Conservation (phyloP, 2,888 invertebrate genomes). For the Pollenia angustigena region DNA sequence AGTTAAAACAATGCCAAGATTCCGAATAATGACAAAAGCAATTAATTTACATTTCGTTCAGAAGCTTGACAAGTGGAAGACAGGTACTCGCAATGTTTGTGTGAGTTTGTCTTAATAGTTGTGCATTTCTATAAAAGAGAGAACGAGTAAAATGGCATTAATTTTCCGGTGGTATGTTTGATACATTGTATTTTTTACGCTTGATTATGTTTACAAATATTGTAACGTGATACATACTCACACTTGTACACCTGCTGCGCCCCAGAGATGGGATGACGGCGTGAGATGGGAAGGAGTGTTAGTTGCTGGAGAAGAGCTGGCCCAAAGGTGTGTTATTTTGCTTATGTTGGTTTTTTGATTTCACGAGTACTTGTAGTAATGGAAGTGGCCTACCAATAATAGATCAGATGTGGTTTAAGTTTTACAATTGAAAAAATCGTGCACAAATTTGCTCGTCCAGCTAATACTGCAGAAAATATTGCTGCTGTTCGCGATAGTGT, state of each 20-base stretch:
- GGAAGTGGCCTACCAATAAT: too few relatives aligned
- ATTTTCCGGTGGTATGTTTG: slow-evolving; percentile 31
- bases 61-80: slow-evolving; percentile 61
- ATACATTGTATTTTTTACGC: slow-evolving; percentile 44
- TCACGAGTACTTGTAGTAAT: too few relatives aligned
- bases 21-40: slow-evolving; percentile 83
- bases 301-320: too few relatives aligned
- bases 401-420: too few relatives aligned
- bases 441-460: too few relatives aligned
- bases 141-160: slow-evolving; percentile 14
- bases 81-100: slow-evolving; percentile 63
- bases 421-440: too few relatives aligned
- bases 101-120: background rate
- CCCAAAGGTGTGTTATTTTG: too few relatives aligned
- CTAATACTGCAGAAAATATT: too few relatives aligned
- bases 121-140: slow-evolving; percentile 13
- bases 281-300: too few relatives aligned
- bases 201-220: slow-evolving; percentile 82
- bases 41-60: slow-evolving; percentile 81
- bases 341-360: too few relatives aligned
- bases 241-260: background rate
- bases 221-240: slow-evolving; percentile 38
- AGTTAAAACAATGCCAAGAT: slow-evolving; percentile 81
- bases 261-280: background rate
- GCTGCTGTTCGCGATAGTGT: too few relatives aligned